Percentiles rank a stretch among this genome's conserved stretches.
Evolutionary conservation across 2,113 vertebrate species (phyloP).

Genomic region (Campylomormyrus tamandua): DNA sequence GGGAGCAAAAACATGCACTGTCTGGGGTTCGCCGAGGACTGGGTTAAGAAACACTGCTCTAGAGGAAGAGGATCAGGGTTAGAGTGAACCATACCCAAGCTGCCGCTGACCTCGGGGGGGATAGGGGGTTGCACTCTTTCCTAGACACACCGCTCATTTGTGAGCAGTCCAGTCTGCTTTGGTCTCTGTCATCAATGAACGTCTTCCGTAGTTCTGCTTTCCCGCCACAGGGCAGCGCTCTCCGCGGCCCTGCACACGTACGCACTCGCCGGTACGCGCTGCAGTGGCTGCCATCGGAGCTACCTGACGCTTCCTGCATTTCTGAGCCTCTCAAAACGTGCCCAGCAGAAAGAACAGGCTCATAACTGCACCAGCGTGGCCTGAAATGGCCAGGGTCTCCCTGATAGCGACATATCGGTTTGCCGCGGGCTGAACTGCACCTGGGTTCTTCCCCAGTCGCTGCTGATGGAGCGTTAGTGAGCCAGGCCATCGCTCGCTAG

Average conservation of each 20-base stretch:
- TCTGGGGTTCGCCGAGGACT: too few relatives aligned
- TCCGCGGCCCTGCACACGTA: background rate
- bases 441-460: background rate
- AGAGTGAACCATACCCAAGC: background rate
- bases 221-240: constrained; percentile 9
- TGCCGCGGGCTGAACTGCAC: background rate
- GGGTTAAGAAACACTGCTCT: background rate
- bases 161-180: background rate
- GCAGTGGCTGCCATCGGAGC: background rate
- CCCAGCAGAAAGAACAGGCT: background rate
- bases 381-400: background rate
- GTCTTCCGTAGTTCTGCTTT: background rate
- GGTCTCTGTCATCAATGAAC: background rate
- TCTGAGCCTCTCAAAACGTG: background rate
- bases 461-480: background rate
- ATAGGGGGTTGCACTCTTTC: background rate
- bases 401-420: background rate
- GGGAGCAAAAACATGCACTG: too few relatives aligned
- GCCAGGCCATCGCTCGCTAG: background rate
- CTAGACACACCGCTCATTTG: background rate
- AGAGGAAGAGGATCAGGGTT: background rate
- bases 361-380: background rate
- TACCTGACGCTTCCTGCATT: background rate
- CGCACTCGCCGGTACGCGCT: background rate
- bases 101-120: background rate